Conservation (phyloP, 1,140 invertebrate species). For the Tetranychus cinnabarinus region DNA sequence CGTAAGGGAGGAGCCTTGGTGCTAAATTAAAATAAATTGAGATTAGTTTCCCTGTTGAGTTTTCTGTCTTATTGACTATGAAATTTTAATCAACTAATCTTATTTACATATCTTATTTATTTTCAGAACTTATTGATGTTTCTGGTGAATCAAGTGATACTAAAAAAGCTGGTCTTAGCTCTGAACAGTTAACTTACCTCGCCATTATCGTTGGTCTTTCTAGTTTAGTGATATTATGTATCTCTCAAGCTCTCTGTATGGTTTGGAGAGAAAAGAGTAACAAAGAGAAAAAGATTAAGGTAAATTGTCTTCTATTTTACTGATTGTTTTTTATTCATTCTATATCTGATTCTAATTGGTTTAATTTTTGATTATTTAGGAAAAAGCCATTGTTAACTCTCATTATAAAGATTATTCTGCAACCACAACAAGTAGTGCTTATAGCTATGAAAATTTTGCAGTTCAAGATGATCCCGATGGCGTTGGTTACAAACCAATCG, state of each 20-base stretch:
- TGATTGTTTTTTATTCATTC: background rate
- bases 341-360: background rate
- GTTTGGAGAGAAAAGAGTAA: slow-evolving; percentile 27
- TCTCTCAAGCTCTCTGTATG: slow-evolving; percentile 60
- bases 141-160: background rate
- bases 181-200: slow-evolving; percentile 43
- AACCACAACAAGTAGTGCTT: slow-evolving; percentile 43
- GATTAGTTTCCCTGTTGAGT: background rate
- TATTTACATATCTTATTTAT: background rate
- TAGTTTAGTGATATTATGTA: slow-evolving; percentile 45
- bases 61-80: background rate
- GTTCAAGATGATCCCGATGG: slow-evolving; percentile 4
- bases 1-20: background rate
- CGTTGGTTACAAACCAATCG: background rate
- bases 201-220: slow-evolving; percentile 54
- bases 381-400: slow-evolving; percentile 46
- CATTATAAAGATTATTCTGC: slow-evolving; percentile 65
- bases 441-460: slow-evolving; percentile 50
- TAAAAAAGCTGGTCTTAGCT: slow-evolving; percentile 1
- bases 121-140: background rate
- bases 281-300: background rate
- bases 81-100: background rate
- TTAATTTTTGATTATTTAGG: slow-evolving; percentile 21
- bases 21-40: background rate
- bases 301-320: background rate